phyloP scores from a whole-genome alignment of 2,888 invertebrate species.

The Hypselothyrea guttata region DNA sequence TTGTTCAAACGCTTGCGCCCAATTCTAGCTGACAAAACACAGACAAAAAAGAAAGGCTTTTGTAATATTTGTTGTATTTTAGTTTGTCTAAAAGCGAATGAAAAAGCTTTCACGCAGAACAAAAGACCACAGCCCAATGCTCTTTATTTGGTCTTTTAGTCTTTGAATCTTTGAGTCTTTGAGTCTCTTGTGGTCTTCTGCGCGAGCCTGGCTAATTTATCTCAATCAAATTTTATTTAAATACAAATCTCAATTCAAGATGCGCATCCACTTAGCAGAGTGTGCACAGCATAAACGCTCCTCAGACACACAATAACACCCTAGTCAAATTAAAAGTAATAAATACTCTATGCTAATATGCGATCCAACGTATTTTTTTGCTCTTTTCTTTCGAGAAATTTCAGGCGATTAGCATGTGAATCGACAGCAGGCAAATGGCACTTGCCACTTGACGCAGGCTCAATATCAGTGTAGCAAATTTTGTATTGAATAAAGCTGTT shows the following conservation, averaged over 20 bases:
- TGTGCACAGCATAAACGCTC: conserved; percentile 36
- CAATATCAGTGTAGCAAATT: no score
- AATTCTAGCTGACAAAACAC: conserved; percentile 71
- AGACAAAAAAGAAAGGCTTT: conserved; percentile 66
- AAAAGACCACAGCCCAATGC: conserved; percentile 17
- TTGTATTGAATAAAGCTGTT: no score
- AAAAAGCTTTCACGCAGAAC: conserved; percentile 63
- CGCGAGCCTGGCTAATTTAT: conserved; percentile 57
- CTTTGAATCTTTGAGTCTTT: not conserved
- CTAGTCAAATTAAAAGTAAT: not conserved
- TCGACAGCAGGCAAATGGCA: conserved; percentile 39
- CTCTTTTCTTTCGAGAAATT: conserved; percentile 43
- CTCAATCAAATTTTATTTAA: conserved; percentile 71
- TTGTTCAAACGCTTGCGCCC: conserved; percentile 62
- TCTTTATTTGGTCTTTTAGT: conserved; percentile 5
- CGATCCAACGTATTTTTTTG: conserved; percentile 10
- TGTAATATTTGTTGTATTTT: conserved; percentile 23
- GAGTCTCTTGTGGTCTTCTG: conserved; percentile 1
- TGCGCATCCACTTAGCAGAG: conserved; percentile 40
- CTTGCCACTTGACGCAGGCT: conserved; percentile 39
- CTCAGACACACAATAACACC: no score
- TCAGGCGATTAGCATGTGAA: conserved; percentile 73
- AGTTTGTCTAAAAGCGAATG: conserved; percentile 40
- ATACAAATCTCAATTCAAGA: conserved; percentile 55
- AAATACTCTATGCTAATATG: conserved; percentile 50